Base-by-base conservation (phyloP, 2,113 vertebrate species). In the Periophthalmodon schlosseri region DNA sequence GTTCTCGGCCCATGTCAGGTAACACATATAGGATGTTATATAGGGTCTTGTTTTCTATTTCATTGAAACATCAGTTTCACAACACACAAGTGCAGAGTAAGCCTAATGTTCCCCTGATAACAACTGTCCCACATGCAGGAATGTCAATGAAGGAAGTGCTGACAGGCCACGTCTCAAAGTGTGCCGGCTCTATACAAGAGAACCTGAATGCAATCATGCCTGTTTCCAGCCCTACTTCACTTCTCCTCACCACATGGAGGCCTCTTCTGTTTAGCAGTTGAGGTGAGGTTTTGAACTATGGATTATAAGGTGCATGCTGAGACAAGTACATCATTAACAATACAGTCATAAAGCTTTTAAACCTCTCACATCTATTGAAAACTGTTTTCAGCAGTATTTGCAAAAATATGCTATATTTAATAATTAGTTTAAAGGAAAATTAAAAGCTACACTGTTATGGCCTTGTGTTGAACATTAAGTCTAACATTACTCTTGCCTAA, bases 71-170 rank as follows among this genome's bases (percentile, higher is more conserved):
- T 36, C n/a, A 68, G 60, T 73, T 73, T 70, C 60, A 80, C n/a
- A 69, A 77, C 57, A 69, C 70, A 66, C 34, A 61, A 4, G 8
- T 67, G 71, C 57, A 69, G 33, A 64, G 18, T 60, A 60, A 83
- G 69, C 39, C 14, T 10, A 2, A 13, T 68, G 70, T 60, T 46
- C 16, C 23, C 13, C 57, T 68, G 66, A 72, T 58, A 69, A 67
- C 65, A 49, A 61, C 23, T 39, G 44, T 60, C 52, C 57, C 1
- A 2, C 58, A 66, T 28, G 69, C 20, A 65, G 65, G 69, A 75
- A 69, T 68, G 76, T 44, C 28, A 72, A 72, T 46, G 74, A 34
- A 77, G 49, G 16, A 66, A 65, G 47, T 28, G 68, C 34, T 54
- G 24, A 46, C 20, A 69, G 69, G 60, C 66, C 68, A 71, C 34